A percentile compares a stretch with the other conserved stretches of the same genome.
Conservation (phyloP, 2,113 vertebrate genomes). For the Lates calcarifer region DNA sequence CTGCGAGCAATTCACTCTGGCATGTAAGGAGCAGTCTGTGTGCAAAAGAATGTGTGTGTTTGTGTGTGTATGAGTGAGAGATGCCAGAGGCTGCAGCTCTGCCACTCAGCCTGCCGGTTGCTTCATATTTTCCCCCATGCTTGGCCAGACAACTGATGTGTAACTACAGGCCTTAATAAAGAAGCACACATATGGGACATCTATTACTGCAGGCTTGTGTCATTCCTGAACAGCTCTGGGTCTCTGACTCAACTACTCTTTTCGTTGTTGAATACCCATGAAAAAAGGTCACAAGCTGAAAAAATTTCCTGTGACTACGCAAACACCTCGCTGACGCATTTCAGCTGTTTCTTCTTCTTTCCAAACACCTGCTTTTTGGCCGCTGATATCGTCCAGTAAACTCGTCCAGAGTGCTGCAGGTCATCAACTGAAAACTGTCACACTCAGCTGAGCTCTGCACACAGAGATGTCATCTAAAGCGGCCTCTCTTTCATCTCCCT, state of each 20-base stretch:
- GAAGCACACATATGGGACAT: constrained; percentile 10
- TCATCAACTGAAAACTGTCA: constrained; percentile 58
- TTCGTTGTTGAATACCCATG: not conserved
- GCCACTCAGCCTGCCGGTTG: constrained; percentile 41
- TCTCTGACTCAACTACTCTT: constrained; percentile 19
- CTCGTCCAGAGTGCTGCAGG: constrained; percentile 48
- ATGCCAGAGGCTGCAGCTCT: constrained; percentile 48
- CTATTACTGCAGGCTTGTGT: constrained; percentile 2
- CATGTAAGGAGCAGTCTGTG: constrained; percentile 19
- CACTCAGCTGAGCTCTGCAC: constrained; percentile 53
- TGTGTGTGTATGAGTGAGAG: constrained; percentile 34
- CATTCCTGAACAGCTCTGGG: not conserved
- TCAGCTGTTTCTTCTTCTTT: not conserved
- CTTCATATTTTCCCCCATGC: constrained; percentile 57
- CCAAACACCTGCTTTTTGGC: constrained; percentile 21
- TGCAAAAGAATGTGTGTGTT: constrained; percentile 5
- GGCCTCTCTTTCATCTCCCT: constrained; percentile 25
- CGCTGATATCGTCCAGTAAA: constrained; percentile 5
- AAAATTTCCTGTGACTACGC: not conserved
- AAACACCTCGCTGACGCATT: not conserved
- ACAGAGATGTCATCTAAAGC: constrained; percentile 35
- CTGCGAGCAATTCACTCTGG: constrained; percentile 15
- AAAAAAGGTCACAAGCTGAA: not conserved
- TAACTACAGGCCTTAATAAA: constrained; percentile 39
- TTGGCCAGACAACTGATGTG: constrained; percentile 25